Base-by-base conservation (phyloP, 2,888 invertebrate species). In the Conchocele bisecta region DNA sequence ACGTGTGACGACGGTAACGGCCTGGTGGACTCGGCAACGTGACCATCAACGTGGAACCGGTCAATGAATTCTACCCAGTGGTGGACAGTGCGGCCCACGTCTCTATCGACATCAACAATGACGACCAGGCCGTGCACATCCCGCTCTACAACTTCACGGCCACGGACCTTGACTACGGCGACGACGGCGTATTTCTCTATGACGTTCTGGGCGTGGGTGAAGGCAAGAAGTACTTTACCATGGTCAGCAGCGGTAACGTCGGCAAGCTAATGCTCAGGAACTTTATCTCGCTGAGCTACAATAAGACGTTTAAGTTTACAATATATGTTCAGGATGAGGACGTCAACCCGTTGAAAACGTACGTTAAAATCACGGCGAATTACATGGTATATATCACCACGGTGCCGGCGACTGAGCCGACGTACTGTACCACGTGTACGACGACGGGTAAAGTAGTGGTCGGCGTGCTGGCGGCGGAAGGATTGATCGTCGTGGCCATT, bases 1-100 rank as follows among this genome's bases (percentile, higher is more conserved):
- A 60, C 70, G 7, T 71, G 70, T 37, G 48, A 39, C n/a, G 70
- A 71, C 24, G 65, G 54, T 0, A 57, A 37, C n/a, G 65, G 65
- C 0, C 50, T 71, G 0, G 28, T 35, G 33, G 48, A 48, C 46
- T 6, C 53, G 0, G 54, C 44, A 22, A 54, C 26, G 17, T 71
- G 1, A 44, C 37, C 7, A 33, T 71, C 1, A 35, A 51, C n/a
- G 50, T 71, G 4, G 39, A 33, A 28, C 33, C 48, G 4, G 48
- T 54, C 4, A 71, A 71, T 41, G 70, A 71, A 48, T 65, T 59
- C 29, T 44, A 64, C 2, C 70, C 70, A 9, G 59, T 41, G 4
- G 31, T 42, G 22, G 42, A 42, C 15, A 42, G n/a, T 5, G n/a
- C 42, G 42, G n/a, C 42, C 22, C n/a, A n/a, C n/a, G n/a, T n/a